Evolutionary conservation across 2,797 vertebrate genomes (phyloP).

Genomic region (Spheniscus humboldti): DNA sequence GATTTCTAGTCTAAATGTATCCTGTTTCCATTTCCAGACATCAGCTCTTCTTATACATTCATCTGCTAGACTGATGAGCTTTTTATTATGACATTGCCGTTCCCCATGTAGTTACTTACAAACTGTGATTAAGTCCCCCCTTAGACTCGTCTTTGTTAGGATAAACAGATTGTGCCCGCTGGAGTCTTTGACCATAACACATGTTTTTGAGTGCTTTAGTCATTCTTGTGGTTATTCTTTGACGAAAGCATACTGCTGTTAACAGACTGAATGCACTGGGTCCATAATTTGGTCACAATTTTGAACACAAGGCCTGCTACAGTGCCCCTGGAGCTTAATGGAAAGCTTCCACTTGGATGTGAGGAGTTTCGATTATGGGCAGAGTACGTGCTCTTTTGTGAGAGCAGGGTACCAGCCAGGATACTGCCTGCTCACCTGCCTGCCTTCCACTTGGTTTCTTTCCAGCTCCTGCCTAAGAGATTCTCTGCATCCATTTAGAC

Average conservation of each 20-base stretch:
- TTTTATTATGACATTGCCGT: neutral
- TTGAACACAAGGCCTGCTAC: neutral
- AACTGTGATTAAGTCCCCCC: neutral
- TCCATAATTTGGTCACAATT: neutral
- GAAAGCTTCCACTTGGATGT: neutral
- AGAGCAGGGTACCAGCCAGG: neutral
- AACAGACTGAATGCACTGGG: neutral
- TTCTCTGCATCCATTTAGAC: neutral
- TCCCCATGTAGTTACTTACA: neutral
- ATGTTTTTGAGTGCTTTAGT: neutral
- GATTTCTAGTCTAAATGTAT: neutral
- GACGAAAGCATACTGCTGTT: neutral
- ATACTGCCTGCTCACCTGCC: neutral
- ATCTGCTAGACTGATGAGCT: neutral
- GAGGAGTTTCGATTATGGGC: fast-evolving
- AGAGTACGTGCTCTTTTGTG: neutral
- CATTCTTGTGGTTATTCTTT: neutral
- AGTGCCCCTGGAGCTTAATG: neutral
- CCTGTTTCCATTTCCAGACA: neutral
- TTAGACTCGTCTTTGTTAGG: neutral
- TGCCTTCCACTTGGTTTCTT: neutral
- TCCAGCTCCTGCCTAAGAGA: neutral
- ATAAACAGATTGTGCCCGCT: neutral
- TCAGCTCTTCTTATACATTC: neutral
- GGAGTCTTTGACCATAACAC: neutral